phyloP scores from a whole-genome alignment of 2,797 vertebrate genomes.

The Gymnothorax javanicus region DNA sequence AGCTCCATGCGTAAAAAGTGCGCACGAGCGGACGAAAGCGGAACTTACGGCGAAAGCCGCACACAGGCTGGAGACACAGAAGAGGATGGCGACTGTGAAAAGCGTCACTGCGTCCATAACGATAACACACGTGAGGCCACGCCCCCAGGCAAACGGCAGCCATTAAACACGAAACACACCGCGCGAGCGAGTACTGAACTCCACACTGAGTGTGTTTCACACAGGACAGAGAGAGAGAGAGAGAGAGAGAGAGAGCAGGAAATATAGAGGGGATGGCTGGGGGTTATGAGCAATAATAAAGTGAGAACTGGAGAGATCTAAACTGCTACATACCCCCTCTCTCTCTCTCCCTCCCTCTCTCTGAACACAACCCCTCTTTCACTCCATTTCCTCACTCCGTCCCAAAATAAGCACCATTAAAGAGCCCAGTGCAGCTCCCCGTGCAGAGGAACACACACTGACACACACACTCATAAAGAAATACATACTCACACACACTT shows the following conservation, averaged over 20 bases:
- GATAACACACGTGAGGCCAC: background rate
- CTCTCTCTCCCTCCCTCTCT: background rate
- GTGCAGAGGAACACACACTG: background rate
- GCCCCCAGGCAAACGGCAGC: background rate
- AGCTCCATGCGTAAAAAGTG: too few species aligned
- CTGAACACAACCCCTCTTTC: background rate
- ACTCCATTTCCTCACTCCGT: conserved; percentile 49
- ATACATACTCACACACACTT: too few species aligned
- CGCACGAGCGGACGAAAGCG: background rate
- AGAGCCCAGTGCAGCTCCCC: background rate
- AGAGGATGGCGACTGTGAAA: conserved; percentile 14
- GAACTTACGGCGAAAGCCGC: conserved; percentile 1
- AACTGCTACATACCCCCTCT: background rate
- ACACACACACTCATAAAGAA: background rate
- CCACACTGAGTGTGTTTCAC: background rate
- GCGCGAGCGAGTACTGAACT: background rate
- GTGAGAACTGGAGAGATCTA: conserved; percentile 3
- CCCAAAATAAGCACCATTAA: conserved; percentile 38
- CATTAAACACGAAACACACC: background rate
- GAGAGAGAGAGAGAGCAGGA: background rate
- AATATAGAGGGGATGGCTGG: background rate
- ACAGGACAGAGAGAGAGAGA: background rate
- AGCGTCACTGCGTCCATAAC: conserved; percentile 2
- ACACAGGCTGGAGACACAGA: conserved; percentile 17
- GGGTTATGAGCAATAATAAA: conserved; percentile 15